Percentiles rank a stretch among this genome's conserved stretches.
Conservation (phyloP, 2,797 vertebrate species). For the Lerista edwardsae region DNA sequence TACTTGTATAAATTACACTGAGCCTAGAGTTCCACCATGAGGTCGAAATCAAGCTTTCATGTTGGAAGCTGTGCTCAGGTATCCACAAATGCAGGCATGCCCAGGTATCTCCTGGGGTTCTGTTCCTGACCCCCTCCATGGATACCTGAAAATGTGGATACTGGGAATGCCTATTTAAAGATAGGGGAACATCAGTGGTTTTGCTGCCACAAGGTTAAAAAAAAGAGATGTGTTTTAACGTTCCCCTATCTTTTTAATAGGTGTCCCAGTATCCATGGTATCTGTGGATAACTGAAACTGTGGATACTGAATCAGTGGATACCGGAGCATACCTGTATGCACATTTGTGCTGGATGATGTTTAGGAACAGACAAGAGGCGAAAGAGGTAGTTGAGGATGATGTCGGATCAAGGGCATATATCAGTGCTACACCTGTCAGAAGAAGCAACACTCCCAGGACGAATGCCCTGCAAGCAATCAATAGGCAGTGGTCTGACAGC, state of each 20-base stretch:
- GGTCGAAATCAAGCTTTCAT: constrained; percentile 54
- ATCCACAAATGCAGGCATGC: not conserved
- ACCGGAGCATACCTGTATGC: too few species aligned
- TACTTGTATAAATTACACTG: constrained; percentile 49
- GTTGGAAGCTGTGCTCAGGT: constrained; percentile 13
- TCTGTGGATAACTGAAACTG: too few species aligned
- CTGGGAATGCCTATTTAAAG: too few species aligned
- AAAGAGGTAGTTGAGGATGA: not conserved
- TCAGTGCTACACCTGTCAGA: not conserved
- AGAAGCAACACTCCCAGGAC: not conserved
- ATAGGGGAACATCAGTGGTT: too few species aligned
- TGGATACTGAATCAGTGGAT: too few species aligned
- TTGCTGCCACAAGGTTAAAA: too few species aligned
- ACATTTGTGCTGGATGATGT: not conserved
- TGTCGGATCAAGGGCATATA: not conserved
- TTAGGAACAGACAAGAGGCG: not conserved
- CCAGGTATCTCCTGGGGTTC: too few species aligned
- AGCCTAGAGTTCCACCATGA: constrained; percentile 41
- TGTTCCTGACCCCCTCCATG: too few species aligned
- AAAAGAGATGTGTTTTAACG: too few species aligned
- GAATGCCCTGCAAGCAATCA: not conserved
- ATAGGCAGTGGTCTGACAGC: not conserved
- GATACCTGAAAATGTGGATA: too few species aligned
- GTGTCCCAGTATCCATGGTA: too few species aligned
- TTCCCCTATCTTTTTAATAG: too few species aligned